These are phyloP conservation scores for Conus canariensis DNA, from an alignment of 2,888 invertebrate genomes.

Conservation along the genomic window DNA sequence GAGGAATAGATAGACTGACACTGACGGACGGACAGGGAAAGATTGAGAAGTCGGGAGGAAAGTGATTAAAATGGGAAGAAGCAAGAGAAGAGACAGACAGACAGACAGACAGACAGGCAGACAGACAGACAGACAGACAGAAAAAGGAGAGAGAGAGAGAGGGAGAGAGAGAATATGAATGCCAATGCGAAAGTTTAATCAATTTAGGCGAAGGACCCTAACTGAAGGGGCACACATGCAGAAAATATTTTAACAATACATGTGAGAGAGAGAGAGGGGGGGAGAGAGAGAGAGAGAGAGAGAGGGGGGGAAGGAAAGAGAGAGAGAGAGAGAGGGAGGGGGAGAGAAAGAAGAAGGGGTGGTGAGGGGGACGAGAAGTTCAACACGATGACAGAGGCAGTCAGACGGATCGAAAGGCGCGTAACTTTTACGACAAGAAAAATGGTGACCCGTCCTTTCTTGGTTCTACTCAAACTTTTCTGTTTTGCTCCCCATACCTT, in stretches of 20 bases:
- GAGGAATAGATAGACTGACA: no score
- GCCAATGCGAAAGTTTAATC: neutral
- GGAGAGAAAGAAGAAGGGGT: neutral
- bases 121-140: constrained; percentile 11
- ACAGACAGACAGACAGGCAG: neutral
- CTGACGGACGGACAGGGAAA: no score
- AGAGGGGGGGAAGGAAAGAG: neutral
- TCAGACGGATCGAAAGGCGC: neutral
- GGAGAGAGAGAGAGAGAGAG: neutral
- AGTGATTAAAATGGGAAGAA: no score
- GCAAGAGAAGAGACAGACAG: neutral
- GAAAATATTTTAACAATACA: neutral
- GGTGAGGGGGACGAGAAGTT: neutral
- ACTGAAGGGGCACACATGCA: no score
- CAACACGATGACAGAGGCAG: neutral
- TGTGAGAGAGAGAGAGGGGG: neutral
- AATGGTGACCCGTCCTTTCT: no score
- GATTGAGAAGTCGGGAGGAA: no score
- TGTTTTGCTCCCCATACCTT: no score
- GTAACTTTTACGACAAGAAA: no score
- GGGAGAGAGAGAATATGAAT: neutral
- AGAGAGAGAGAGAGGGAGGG: neutral
- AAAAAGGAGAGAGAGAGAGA: constrained; percentile 35
- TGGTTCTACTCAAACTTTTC: no score
- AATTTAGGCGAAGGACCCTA: no score